Base-by-base conservation (phyloP, 1,140 invertebrate genomes). In the Hypsibius dujardini region DNA sequence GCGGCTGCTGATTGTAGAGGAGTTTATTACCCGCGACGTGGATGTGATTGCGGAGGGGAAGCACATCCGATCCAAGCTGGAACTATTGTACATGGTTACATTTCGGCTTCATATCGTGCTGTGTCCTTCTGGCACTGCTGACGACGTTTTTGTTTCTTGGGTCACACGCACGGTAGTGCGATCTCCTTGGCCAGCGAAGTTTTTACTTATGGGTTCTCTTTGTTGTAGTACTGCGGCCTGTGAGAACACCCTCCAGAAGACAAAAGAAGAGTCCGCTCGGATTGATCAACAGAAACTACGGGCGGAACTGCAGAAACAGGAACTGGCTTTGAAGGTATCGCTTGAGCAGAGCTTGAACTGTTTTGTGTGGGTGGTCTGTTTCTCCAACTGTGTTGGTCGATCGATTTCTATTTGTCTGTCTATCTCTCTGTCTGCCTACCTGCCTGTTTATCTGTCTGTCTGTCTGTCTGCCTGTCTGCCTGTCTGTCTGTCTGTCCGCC, bases 11-110 rank as follows among this genome's bases (percentile, higher is more conserved):
- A 15, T 15, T 45, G 62, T 67, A 7, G 62, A 67, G 12, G 62
- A 67, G 12, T 67, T 67, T 45, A 45, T 67, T 7, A 67, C 62
- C 42, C 62, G 62, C 62, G 62, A 67, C 62, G 42, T 67, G 3
- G 50, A 56, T 7, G 12, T 42, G 42, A 7, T n/a, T 7, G 62
- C 12, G 3, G 62, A 67, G 3, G 62, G 3, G 3, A 67, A 67
- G 62, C 12, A 15, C 3, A 45, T 67, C 42, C 12, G 42, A 3
- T 12, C 62, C 42, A 67, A 67, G 45, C 62, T 67, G 3, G 42
- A 12, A 12, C 12, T 42, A 12, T 67, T 67, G 62, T 67, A 67
- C 12, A 42, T 7, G 42, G 42, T 67, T 28, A 28, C 28, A 28
- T 28, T 28, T 28, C 28, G 28, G 28, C 28, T 28, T 28, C 28